These are phyloP conservation scores for Antheraea assamensis DNA, from an alignment of 2,888 invertebrate genomes.

Conservation along the genomic window DNA sequence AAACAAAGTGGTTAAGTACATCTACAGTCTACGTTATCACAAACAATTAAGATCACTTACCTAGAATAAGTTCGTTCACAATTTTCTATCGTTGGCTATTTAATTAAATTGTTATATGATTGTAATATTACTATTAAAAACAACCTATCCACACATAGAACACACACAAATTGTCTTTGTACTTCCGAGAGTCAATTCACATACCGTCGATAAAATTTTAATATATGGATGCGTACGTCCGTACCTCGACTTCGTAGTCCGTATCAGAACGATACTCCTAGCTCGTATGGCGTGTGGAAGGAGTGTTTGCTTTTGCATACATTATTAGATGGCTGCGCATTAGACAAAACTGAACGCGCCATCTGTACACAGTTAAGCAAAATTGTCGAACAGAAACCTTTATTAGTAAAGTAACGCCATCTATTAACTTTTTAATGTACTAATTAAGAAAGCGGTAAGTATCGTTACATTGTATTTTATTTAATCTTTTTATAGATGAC, in stretches of 20 bases:
- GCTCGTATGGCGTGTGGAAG: slow-evolving; percentile 32
- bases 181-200: slow-evolving; percentile 30
- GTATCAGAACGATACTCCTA: slow-evolving; percentile 33
- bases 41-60: slow-evolving; percentile 35
- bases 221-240: slow-evolving; percentile 34
- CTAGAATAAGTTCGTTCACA: slow-evolving; percentile 29
- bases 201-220: slow-evolving; percentile 33
- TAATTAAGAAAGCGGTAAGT: background rate
- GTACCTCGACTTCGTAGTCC: slow-evolving; percentile 34
- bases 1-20: slow-evolving; percentile 15
- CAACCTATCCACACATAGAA: slow-evolving; percentile 27
- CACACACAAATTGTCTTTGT: slow-evolving; percentile 33
- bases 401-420: background rate
- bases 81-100: background rate
- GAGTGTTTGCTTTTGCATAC: slow-evolving; percentile 34
- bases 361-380: slow-evolving; percentile 9
- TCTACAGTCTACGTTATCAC: slow-evolving; percentile 19
- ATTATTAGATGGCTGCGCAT: slow-evolving; percentile 31
- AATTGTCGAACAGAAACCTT: background rate
- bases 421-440: background rate
- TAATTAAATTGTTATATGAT: background rate
- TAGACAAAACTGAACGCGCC: slow-evolving; percentile 19
- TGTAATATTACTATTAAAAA: slow-evolving; percentile 17
- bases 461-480: background rate
- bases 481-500: background rate